phyloP scores from a whole-genome alignment of 2,113 vertebrate species.

The Sterna hirundo region DNA sequence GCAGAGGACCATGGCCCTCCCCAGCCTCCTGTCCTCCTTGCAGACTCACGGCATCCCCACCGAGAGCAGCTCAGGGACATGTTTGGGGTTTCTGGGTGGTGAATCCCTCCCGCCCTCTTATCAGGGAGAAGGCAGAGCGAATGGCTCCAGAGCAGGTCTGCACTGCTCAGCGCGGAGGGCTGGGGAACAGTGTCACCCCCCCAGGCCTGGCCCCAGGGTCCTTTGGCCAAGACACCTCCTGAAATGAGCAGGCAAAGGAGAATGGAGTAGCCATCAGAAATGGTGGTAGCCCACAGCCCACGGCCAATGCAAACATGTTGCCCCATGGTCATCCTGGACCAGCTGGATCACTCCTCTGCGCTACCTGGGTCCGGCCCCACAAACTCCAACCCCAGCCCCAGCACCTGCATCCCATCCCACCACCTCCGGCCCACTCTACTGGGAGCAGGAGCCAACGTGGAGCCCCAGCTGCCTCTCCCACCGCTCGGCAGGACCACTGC shows the following conservation, averaged over 20 bases:
- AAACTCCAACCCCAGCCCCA: not conserved
- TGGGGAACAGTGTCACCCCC: not conserved
- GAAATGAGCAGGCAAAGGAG: not conserved
- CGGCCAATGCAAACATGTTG: accelerated
- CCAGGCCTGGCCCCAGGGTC: no score
- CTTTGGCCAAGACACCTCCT: not conserved
- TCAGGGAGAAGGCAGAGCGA: not conserved
- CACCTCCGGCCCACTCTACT: not conserved
- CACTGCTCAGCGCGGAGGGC: accelerated
- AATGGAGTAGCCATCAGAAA: not conserved
- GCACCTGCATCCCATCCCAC: not conserved
- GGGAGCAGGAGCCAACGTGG: not conserved
- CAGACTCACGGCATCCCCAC: not conserved
- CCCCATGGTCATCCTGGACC: not conserved
- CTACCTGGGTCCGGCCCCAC: not conserved
- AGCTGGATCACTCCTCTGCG: accelerated
- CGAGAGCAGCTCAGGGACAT: accelerated
- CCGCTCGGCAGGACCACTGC: accelerated
- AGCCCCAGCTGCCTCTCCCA: not conserved
- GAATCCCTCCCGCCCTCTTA: not conserved
- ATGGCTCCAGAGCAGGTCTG: not conserved
- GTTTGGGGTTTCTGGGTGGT: no score
- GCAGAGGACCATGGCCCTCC: not conserved
- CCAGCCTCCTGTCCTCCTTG: not conserved
- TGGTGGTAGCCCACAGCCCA: accelerated